Percentiles rank a stretch among this genome's conserved stretches.
phyloP scores from a whole-genome alignment of 2,113 vertebrate genomes.

The Daboia siamensis region DNA sequence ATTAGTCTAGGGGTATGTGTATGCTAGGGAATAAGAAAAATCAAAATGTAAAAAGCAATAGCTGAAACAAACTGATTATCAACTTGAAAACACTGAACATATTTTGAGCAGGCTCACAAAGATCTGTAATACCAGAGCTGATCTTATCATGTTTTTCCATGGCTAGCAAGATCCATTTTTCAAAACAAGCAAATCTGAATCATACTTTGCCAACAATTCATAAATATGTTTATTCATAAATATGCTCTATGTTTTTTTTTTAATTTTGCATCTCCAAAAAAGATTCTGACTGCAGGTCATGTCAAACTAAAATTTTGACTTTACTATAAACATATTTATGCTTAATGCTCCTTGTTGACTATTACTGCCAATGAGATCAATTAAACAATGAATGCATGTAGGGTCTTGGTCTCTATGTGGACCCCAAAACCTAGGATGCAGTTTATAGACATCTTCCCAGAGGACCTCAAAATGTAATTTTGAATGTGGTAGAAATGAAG shows the following conservation, averaged over 20 bases:
- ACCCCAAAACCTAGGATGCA: not conserved
- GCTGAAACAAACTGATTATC: not conserved
- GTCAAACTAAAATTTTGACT: not conserved
- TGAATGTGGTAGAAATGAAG: not conserved
- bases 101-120: not conserved
- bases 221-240: too few species aligned
- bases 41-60: conserved; percentile 12
- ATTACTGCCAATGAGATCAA: not conserved
- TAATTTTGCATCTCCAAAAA: not conserved
- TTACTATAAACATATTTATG: not conserved
- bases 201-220: not conserved
- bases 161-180: not conserved
- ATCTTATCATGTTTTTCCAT: not conserved
- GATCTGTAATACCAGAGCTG: not conserved
- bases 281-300: not conserved
- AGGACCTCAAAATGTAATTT: not conserved
- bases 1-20: conserved; percentile 96
- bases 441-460: not conserved
- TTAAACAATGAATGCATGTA: not conserved
- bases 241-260: not conserved
- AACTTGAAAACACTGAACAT: not conserved
- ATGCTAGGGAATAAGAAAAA: conserved; percentile 72
- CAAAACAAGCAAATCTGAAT: not conserved
- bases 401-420: not conserved
- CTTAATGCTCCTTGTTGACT: not conserved